phyloP scores from a whole-genome alignment of 2,113 vertebrate genomes.

The Paramormyrops kingsleyae region DNA sequence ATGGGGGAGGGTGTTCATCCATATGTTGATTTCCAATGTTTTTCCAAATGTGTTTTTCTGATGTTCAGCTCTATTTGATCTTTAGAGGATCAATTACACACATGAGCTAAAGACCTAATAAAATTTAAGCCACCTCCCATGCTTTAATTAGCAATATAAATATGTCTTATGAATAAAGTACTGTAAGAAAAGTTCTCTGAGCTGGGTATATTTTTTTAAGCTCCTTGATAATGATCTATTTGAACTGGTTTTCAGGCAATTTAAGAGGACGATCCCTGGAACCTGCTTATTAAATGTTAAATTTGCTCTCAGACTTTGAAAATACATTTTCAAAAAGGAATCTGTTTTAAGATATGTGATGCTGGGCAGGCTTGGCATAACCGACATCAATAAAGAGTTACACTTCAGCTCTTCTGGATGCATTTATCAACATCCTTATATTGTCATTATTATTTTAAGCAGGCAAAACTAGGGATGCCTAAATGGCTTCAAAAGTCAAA shows the following conservation, averaged over 20 bases:
- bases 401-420: background rate
- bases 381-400: background rate
- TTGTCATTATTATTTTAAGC: background rate
- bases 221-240: constrained; percentile 4
- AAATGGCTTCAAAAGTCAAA: background rate
- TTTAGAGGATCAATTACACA: background rate
- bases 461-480: background rate
- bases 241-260: constrained; percentile 2
- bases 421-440: background rate
- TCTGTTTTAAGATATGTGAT: background rate
- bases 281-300: background rate
- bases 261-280: background rate
- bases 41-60: background rate
- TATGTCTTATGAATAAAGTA: constrained; percentile 11
- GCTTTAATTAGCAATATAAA: constrained; percentile 1
- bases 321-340: constrained; percentile 1
- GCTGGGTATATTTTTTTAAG: background rate
- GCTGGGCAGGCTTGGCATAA: background rate
- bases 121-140: background rate
- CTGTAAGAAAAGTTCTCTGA: background rate
- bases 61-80: background rate
- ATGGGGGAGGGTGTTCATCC: background rate
- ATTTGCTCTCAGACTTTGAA: background rate
- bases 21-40: background rate
- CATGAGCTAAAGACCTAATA: background rate